Conservation (phyloP, 2,113 vertebrate species). For the Plecotus auritus region DNA sequence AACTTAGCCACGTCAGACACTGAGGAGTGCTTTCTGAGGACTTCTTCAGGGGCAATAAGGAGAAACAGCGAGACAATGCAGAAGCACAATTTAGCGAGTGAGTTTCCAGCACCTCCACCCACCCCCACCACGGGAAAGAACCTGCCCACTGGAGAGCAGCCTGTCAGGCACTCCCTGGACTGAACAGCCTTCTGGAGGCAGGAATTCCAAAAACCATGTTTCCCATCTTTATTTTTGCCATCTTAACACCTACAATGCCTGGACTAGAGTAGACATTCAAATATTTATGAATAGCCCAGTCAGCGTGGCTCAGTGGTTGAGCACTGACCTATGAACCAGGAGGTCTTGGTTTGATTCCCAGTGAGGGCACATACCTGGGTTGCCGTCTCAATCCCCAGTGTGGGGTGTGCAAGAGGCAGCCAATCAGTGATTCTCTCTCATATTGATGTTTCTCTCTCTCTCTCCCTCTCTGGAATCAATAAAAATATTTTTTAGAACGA, state of each 20-base stretch:
- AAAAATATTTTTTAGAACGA: too few species aligned
- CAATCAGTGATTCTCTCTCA: too few species aligned
- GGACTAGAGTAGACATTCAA: not conserved
- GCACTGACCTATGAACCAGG: too few species aligned
- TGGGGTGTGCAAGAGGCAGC: too few species aligned
- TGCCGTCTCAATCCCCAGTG: too few species aligned
- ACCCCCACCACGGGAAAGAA: too few species aligned
- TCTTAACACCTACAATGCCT: not conserved
- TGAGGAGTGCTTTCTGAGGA: accelerated
- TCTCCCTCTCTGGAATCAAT: too few species aligned
- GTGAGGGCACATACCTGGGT: too few species aligned
- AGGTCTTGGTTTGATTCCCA: too few species aligned
- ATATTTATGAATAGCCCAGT: too few species aligned
- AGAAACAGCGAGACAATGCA: not conserved
- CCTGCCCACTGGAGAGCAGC: not conserved
- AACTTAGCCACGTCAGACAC: not conserved
- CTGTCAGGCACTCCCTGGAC: not conserved
- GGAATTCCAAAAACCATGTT: not conserved
- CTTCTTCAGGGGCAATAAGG: not conserved
- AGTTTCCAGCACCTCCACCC: not conserved
- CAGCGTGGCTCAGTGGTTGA: too few species aligned
- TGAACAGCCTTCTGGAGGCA: not conserved
- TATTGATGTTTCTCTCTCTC: too few species aligned
- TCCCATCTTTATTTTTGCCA: not conserved
- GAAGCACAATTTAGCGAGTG: not conserved